Evolutionary conservation across 1,140 invertebrate genomes (phyloP), one percentile per base, ranked within the genome.

Genomic region (Ceratosolen fusciceps): DNA sequence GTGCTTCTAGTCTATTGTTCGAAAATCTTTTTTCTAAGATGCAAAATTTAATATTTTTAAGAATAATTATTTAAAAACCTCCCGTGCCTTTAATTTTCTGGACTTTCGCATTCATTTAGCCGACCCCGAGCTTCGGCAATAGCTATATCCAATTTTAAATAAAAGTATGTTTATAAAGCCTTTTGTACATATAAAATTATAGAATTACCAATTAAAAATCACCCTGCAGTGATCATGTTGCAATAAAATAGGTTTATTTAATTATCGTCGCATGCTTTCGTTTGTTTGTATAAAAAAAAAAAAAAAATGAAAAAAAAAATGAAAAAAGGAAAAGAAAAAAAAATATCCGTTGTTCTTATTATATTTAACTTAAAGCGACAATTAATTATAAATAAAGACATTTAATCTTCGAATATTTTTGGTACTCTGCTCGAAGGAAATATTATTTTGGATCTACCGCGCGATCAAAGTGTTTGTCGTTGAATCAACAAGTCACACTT

Each of bases 201-300:
- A n/a, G 58, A 31, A 60, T 60, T 60, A 60, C 29, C 58, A 39
- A 67, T 39, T 67, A 67, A 67, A 67, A 67, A 26, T 9, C 37
- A 21, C 39, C 39, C 62, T n/a, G n/a, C n/a, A n/a, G n/a, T n/a
- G n/a, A n/a, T n/a, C n/a, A n/a, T 67, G 37, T 67, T 39, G n/a
- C 34, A 31, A 67, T n/a, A n/a, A 67, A 24, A 34, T 29, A 65
- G 37, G 31, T 65, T 8, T 29, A 37, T 65, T 43, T 60, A 34
- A 60, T 60, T 60, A 60, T 60, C 58, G 2, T 60, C 29, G 31
- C 31, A 16, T 2, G 26, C 31, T 60, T 60, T 60, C 16, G 14
- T 60, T 60, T 60, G 58, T 60, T n/a, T 60, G 0, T 14, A 60
- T 31, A 60, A 31, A 60, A 60, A n/a, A n/a, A n/a, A n/a, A n/a